Percentiles rank a stretch among this genome's conserved stretches.
These are phyloP conservation scores for Drosophila rhopaloa DNA, from an alignment of 1,140 invertebrate species.

Conservation along the genomic window DNA sequence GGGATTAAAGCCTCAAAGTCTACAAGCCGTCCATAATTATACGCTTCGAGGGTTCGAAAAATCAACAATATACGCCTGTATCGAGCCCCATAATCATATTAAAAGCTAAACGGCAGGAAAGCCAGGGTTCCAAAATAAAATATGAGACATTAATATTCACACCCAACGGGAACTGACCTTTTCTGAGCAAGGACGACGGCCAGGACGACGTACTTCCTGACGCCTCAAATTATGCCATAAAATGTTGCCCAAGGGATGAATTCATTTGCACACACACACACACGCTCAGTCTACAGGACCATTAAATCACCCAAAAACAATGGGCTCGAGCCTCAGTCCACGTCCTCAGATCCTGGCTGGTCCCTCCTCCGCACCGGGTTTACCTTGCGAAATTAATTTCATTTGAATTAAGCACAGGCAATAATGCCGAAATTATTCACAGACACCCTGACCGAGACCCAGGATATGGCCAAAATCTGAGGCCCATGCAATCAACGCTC, in stretches of 20 bases:
- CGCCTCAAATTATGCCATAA: constrained; percentile 82
- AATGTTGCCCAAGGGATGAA: constrained; percentile 81
- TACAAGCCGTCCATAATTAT: constrained; percentile 31
- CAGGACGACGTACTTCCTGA: constrained; percentile 62
- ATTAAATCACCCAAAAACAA: constrained; percentile 82
- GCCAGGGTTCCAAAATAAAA: constrained; percentile 63
- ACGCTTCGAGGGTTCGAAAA: constrained; percentile 20
- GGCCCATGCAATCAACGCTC: constrained; percentile 62
- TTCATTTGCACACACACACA: constrained; percentile 62
- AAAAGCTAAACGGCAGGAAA: constrained; percentile 69
- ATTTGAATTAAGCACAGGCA: constrained; percentile 82
- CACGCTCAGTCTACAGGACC: constrained; percentile 35
- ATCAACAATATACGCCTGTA: constrained; percentile 48
- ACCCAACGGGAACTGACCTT: constrained; percentile 46
- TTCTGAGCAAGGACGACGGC: constrained; percentile 15
- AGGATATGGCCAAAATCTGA: constrained; percentile 5
- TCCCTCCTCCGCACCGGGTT: constrained; percentile 57
- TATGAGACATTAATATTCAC: constrained; percentile 81
- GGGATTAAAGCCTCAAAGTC: constrained; percentile 32
- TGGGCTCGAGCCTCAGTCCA: constrained; percentile 44
- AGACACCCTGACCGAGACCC: constrained; percentile 58
- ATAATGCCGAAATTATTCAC: constrained; percentile 81
- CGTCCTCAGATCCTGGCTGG: constrained; percentile 26
- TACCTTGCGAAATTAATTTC: constrained; percentile 80
- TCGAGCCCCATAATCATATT: constrained; percentile 44